Base-by-base conservation (phyloP, 1,140 invertebrate genomes). In the Sogatella furcifera region DNA sequence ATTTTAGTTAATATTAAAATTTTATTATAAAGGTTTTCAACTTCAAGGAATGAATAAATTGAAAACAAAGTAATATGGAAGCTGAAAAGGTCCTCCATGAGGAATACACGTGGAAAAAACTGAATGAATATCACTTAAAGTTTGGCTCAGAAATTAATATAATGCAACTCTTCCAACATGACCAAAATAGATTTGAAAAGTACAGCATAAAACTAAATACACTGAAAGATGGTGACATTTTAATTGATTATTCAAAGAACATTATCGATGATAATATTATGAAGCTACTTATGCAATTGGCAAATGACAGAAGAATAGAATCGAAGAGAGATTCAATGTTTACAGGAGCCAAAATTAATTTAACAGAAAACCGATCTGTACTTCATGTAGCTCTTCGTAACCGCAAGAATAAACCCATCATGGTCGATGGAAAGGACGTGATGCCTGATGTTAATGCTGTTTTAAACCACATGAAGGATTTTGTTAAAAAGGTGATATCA, bases 241-340 rank as follows among this genome's bases (percentile, higher is more conserved):
- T 98, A 21, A 68, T 93, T 62, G 97, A 99, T 77, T 99, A 89
- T 74, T 99, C 96, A 11, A 99, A 99, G 76, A 99, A 99, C 75
- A 79, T 94, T 15, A 80, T 98, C 56, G 85, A 92, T 70, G 82
- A 88, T 15, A 82, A 88, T 64, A 81, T 85, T 1, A 77, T 96
- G 64, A 69, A 78, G 3, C 69, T 90, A 9, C 79, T 99, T 5
- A 74, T 97, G 52, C 77, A 90, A 49, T 74, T 98, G 78, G 86
- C 88, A 77, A 73, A 73, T 66, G 63, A 54, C 28, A 78, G 95
- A 6, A 84, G 90, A 68, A 84, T 99, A 31, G 89, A 91, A 73
- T 76, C 83, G 64, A 89, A 91, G 14, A 81, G 95, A 67, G 82
- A 92, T 77, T 88, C 86, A 38, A 98, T 99, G 95, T 98, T 99